These are phyloP conservation scores for Mus spretus DNA, from an alignment of 2,797 vertebrate species.

Conservation along the genomic window DNA sequence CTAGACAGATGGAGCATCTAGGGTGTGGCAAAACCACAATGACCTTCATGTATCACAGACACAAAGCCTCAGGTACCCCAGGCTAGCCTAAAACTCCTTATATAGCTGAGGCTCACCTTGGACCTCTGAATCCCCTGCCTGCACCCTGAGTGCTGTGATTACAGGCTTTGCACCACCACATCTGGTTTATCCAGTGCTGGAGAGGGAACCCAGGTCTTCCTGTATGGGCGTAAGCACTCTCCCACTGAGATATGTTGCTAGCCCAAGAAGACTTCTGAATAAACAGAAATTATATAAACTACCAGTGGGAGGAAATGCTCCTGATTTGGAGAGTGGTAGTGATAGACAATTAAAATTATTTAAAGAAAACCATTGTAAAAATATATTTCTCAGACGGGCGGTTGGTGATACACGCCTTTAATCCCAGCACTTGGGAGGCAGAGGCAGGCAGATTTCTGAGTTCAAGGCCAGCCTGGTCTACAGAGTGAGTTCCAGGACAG, in stretches of 20 bases:
- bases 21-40: no score
- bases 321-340: not conserved
- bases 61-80: not conserved
- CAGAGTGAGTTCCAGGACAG: no score
- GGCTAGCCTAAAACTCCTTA: not conserved
- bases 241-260: not conserved
- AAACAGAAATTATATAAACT: not conserved
- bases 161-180: not conserved
- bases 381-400: no score
- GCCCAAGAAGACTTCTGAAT: not conserved
- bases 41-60: no score
- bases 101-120: not conserved
- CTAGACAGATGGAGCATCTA: not conserved
- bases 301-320: not conserved
- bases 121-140: no score
- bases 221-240: not conserved
- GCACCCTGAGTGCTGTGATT: not conserved
- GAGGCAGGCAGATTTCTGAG: no score
- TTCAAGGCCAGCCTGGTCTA: no score
- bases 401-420: no score
- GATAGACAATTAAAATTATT: conserved; percentile 41
- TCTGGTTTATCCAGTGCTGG: no score
- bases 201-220: not conserved
- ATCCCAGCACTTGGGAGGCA: no score
- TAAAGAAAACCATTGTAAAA: not conserved